A percentile compares a stretch with the other conserved stretches of the same genome.
Conservation (phyloP, 1,140 invertebrate genomes). For the Anastrepha ludens region DNA sequence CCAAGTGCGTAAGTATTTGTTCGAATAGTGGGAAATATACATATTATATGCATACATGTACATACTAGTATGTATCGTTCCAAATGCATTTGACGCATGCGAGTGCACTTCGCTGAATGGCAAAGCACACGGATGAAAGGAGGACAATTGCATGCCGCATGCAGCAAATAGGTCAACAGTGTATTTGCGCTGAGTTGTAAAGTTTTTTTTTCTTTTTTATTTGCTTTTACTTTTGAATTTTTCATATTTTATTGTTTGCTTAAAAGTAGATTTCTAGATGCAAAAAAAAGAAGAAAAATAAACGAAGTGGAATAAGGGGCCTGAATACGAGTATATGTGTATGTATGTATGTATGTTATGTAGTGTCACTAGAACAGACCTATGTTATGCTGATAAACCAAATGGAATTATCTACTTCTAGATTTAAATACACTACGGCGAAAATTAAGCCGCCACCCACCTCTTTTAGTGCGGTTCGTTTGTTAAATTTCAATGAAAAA, state of each 20-base stretch:
- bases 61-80: neutral
- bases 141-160: constrained; percentile 37
- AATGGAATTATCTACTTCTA: too few relatives aligned
- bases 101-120: constrained; percentile 40
- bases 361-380: too few relatives aligned
- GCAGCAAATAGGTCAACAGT: constrained; percentile 22
- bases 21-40: neutral
- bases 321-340: neutral
- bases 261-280: neutral
- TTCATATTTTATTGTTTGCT: neutral
- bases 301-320: neutral
- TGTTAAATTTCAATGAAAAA: too few relatives aligned
- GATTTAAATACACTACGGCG: too few relatives aligned
- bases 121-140: constrained; percentile 18
- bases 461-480: too few relatives aligned
- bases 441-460: too few relatives aligned
- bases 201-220: constrained; percentile 1
- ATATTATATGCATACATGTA: neutral
- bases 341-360: neutral
- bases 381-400: too few relatives aligned
- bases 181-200: constrained; percentile 9
- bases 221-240: neutral
- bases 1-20: constrained; percentile 32
- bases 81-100: constrained; percentile 47
- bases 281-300: neutral